Conservation (phyloP, 2,113 vertebrate genomes). For the Mus pahari region DNA sequence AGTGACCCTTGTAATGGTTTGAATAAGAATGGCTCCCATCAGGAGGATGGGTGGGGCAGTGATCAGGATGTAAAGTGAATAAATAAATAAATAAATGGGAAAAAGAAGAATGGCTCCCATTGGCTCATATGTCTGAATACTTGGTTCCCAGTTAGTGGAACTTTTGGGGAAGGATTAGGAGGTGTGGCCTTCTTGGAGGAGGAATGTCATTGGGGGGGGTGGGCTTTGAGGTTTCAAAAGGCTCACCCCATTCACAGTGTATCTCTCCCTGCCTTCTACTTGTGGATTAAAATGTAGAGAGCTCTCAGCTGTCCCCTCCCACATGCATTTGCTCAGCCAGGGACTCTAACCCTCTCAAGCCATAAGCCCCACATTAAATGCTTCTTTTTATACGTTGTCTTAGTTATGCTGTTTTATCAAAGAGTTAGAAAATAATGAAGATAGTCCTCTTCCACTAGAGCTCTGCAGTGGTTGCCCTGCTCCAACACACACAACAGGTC, state of each 20-base stretch:
- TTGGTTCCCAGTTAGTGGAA: not conserved
- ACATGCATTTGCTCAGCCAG: not conserved
- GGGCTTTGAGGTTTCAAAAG: not conserved
- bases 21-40: not conserved
- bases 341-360: not conserved
- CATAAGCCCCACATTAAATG: not conserved
- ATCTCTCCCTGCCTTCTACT: not conserved
- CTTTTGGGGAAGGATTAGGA: not conserved
- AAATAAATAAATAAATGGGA: too few species aligned
- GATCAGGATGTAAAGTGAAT: too few species aligned
- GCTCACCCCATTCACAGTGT: not conserved
- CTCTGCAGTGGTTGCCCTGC: not conserved
- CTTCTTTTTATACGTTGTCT: not conserved
- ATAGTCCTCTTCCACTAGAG: not conserved
- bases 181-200: not conserved
- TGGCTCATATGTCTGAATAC: not conserved
- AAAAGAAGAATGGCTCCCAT: not conserved
- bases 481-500: not conserved
- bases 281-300: not conserved
- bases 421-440: not conserved
- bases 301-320: not conserved
- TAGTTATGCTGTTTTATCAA: not conserved
- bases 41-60: too few species aligned
- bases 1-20: not conserved
- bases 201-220: not conserved